phyloP scores from a whole-genome alignment of 2,113 vertebrate genomes.

The Dasypus novemcinctus region DNA sequence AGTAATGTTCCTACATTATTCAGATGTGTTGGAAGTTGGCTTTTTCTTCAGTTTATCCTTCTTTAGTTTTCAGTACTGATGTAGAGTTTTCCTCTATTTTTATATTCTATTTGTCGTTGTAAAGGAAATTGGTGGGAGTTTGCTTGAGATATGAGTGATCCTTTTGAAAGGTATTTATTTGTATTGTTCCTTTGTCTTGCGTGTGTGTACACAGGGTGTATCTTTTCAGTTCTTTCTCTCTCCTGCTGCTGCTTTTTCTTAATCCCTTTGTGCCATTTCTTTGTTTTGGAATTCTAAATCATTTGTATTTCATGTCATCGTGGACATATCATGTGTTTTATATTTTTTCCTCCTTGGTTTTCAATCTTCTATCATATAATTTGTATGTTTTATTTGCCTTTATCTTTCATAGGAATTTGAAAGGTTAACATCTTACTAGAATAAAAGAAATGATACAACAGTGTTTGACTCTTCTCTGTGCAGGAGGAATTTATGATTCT shows the following conservation, averaged over 20 bases:
- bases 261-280: background rate
- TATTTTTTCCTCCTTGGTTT: background rate
- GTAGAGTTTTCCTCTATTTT: conserved; percentile 3
- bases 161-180: conserved; percentile 11
- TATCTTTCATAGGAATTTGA: conserved; percentile 26
- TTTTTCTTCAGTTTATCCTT: background rate
- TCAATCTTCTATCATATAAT: background rate
- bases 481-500: background rate
- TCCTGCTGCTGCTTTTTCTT: background rate
- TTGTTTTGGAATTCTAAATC: background rate
- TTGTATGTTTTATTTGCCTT: conserved; percentile 48
- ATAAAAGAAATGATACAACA: background rate
- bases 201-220: background rate
- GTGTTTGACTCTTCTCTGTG: background rate
- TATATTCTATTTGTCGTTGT: background rate
- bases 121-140: background rate
- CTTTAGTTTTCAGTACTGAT: background rate
- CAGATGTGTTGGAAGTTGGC: background rate
- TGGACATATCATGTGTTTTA: background rate
- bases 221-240: background rate
- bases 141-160: background rate
- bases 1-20: background rate
- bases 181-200: background rate
- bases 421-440: background rate
- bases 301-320: conserved; percentile 37